Conservation (phyloP, 2,797 vertebrate genomes). For the Sebastiscus tertius region DNA sequence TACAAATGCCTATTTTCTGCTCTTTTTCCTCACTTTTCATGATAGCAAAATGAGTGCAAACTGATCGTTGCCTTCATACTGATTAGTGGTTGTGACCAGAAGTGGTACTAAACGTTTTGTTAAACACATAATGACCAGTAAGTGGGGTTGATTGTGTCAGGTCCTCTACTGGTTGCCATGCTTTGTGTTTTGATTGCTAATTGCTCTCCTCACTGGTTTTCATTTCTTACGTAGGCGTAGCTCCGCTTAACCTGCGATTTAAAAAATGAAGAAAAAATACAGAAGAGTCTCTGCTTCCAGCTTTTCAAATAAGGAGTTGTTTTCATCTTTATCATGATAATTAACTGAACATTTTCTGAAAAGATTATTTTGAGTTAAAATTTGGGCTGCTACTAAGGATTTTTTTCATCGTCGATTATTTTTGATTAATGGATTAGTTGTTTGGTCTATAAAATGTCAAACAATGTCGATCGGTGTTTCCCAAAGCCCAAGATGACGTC, state of each 20-base stretch:
- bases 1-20: neutral
- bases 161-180: conserved; percentile 44
- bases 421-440: too few species aligned
- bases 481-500: too few species aligned
- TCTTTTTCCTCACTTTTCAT: neutral
- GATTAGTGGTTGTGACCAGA: neutral
- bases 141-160: conserved; percentile 56
- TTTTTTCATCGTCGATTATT: too few species aligned
- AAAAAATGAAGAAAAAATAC: neutral
- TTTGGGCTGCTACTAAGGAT: accelerated
- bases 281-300: neutral
- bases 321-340: neutral
- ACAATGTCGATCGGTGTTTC: too few species aligned
- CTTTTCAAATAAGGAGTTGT: neutral
- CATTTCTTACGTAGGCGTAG: neutral
- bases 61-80: neutral
- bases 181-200: conserved; percentile 58
- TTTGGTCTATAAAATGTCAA: too few species aligned
- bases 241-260: neutral
- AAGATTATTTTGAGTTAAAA: neutral
- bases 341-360: neutral
- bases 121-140: conserved; percentile 45
- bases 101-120: neutral
- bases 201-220: conserved; percentile 9
- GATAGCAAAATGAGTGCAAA: neutral